These are phyloP conservation scores for Leptinotarsa texana DNA, from an alignment of 1,140 invertebrate species.

Conservation along the genomic window DNA sequence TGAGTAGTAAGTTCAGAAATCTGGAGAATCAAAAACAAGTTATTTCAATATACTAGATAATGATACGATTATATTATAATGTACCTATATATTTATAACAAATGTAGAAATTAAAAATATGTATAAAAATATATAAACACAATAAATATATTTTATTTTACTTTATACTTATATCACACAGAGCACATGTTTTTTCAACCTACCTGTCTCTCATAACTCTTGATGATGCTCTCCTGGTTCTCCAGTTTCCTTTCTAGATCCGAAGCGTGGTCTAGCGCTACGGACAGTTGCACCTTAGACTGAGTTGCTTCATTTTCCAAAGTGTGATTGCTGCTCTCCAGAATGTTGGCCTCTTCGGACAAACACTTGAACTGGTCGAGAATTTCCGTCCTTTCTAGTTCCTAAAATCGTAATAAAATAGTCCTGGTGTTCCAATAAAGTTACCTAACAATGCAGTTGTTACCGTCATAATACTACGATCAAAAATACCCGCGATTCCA, in stretches of 20 bases:
- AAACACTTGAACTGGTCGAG: slow-evolving; percentile 72
- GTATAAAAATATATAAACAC: too few species aligned
- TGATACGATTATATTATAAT: too few species aligned
- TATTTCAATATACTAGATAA: too few species aligned
- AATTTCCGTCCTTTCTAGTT: slow-evolving; percentile 72
- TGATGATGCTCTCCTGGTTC: slow-evolving; percentile 59
- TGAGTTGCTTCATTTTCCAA: slow-evolving; percentile 71
- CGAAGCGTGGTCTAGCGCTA: slow-evolving; percentile 58
- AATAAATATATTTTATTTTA: too few species aligned
- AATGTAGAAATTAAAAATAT: too few species aligned
- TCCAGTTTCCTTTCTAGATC: slow-evolving; percentile 61
- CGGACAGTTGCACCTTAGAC: slow-evolving; percentile 60
- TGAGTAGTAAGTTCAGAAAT: slow-evolving; percentile 60
- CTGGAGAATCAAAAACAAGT: slow-evolving; percentile 43
- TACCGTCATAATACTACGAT: slow-evolving; percentile 16
- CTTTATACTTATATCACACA: too few species aligned
- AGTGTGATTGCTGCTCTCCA: slow-evolving; percentile 74
- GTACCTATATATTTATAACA: too few species aligned
- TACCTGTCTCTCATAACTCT: slow-evolving; percentile 62
- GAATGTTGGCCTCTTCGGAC: slow-evolving; percentile 69
- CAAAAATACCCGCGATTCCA: slow-evolving; percentile 8
- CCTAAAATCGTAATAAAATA: slow-evolving; percentile 53
- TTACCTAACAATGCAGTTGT: neutral
- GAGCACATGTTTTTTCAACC: neutral
- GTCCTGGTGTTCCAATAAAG: too few species aligned